A percentile compares a stretch with the other conserved stretches of the same genome.
Evolutionary conservation across 2,797 vertebrate genomes (phyloP).

Genomic region (Etheostoma nigrum): DNA sequence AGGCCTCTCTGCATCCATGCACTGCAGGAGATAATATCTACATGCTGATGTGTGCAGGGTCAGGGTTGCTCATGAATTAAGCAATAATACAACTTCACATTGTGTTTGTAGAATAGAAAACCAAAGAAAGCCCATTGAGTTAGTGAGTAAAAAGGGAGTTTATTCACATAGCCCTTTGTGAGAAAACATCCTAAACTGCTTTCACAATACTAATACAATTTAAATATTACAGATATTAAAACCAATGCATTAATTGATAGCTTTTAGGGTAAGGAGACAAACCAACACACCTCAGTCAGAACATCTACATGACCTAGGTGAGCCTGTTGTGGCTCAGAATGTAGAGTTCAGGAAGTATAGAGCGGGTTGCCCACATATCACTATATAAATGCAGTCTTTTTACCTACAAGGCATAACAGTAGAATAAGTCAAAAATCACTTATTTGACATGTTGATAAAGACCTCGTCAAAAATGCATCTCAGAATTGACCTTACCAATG

Average conservation of each 20-base stretch:
- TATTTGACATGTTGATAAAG: background rate
- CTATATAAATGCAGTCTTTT: background rate
- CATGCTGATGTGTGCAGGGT: constrained; percentile 24
- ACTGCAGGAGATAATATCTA: constrained; percentile 44
- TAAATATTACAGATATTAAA: background rate
- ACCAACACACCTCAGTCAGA: background rate
- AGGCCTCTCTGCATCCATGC: constrained; percentile 42
- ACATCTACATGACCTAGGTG: background rate
- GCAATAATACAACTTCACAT: constrained; percentile 6
- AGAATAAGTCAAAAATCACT: background rate
- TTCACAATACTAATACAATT: background rate
- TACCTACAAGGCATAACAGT: background rate
- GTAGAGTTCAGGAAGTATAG: background rate
- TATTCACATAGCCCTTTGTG: background rate
- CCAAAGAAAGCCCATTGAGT: background rate
- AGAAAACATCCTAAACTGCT: background rate
- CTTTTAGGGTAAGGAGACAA: background rate
- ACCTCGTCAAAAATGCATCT: background rate
- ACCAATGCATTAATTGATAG: background rate
- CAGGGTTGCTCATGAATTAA: constrained; percentile 29
- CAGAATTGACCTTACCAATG: background rate
- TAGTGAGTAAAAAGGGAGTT: background rate
- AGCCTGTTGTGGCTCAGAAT: background rate
- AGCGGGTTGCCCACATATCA: background rate
- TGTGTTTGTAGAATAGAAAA: background rate